Evolutionary conservation across 2,797 vertebrate species (phyloP).

Genomic region (Pangasius larnaudii): DNA sequence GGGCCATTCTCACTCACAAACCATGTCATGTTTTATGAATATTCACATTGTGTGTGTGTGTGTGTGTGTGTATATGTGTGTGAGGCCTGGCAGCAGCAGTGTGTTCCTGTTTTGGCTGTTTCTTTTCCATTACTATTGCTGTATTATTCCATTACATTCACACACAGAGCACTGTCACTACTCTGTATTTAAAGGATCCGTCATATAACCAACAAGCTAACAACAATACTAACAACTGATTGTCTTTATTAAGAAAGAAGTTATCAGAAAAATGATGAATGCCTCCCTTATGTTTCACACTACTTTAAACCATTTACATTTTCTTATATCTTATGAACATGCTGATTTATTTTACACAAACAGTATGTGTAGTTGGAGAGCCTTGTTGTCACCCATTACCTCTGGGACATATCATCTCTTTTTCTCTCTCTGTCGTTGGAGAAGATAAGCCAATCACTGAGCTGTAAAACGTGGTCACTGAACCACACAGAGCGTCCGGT

Average conservation of each 20-base stretch:
- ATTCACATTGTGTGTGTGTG: constrained; percentile 23
- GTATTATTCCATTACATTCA: constrained; percentile 11
- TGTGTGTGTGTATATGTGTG: background rate
- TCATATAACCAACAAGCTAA: background rate
- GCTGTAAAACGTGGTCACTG: constrained; percentile 55
- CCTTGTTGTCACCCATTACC: background rate
- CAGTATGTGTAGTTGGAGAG: background rate
- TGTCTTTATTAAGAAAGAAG: background rate
- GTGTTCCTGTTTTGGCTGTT: background rate
- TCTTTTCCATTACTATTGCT: constrained; percentile 8
- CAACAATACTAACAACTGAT: too few species aligned
- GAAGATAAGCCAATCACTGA: constrained; percentile 52
- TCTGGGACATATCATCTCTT: background rate
- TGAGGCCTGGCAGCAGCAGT: background rate
- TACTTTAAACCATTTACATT: background rate
- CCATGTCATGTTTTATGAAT: constrained; percentile 20
- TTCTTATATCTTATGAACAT: too few species aligned
- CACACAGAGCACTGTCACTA: background rate
- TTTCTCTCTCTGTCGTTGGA: constrained; percentile 12
- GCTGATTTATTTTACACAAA: background rate
- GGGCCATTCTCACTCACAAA: constrained; percentile 24
- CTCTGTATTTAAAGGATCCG: background rate
- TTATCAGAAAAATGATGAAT: background rate
- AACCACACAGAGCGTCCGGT: constrained; percentile 46
- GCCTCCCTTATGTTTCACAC: background rate